Percentiles rank a stretch among this genome's conserved stretches.
These are phyloP conservation scores for Sparus aurata DNA, from an alignment of 2,797 vertebrate genomes.

Conservation along the genomic window DNA sequence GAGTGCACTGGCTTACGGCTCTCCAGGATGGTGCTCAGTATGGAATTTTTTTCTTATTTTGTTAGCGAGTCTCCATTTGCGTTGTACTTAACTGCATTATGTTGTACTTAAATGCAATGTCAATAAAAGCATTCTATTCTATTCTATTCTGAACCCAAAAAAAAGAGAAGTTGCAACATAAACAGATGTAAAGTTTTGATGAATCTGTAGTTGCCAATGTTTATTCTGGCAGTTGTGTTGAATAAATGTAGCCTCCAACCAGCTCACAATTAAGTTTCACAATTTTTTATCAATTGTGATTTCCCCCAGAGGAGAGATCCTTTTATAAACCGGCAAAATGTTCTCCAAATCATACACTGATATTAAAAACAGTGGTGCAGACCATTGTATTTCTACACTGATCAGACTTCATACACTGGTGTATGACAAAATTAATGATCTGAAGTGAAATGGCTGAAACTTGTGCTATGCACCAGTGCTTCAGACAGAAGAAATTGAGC, in stretches of 20 bases:
- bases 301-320: neutral
- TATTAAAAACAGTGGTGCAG: neutral
- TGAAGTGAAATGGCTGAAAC: neutral
- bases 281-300: neutral
- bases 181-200: no score
- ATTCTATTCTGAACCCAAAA: no score
- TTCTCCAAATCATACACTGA: neutral
- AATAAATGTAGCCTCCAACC: neutral
- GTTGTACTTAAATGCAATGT: no score
- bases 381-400: neutral
- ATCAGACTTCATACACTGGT: neutral
- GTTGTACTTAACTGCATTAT: no score
- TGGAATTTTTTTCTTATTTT: no score
- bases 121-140: no score
- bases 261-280: neutral
- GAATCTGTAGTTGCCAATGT: no score
- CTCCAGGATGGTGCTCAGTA: no score
- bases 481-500: neutral
- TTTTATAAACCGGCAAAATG: neutral
- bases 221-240: no score
- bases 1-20: no score
- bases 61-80: no score
- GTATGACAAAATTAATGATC: neutral
- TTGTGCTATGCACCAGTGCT: neutral
- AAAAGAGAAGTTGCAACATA: no score